These are phyloP conservation scores for Amphipoea oculea DNA, from an alignment of 2,888 invertebrate species.

Conservation along the genomic window DNA sequence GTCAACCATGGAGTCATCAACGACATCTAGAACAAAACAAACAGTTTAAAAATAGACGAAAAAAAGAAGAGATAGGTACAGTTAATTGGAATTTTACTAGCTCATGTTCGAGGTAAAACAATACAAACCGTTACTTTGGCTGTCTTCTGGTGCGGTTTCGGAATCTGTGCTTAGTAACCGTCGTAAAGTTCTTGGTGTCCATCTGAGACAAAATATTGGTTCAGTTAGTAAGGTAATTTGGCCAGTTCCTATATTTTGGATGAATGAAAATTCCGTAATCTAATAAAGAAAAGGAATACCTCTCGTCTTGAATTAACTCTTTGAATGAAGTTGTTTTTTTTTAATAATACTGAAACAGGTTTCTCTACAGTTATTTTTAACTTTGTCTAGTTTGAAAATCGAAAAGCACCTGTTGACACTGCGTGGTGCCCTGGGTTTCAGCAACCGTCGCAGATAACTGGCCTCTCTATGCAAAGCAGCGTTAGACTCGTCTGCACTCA, in stretches of 20 bases:
- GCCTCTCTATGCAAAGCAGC: conserved; percentile 79
- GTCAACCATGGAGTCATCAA: conserved; percentile 73
- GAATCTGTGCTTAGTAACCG: conserved; percentile 83
- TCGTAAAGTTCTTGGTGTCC: conserved; percentile 83
- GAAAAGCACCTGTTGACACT: conserved; percentile 77
- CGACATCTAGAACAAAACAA: conserved; percentile 60
- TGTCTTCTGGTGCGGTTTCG: conserved; percentile 75
- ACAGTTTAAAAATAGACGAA: not conserved
- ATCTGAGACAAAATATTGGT: conserved; percentile 71
- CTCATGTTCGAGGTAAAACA: not conserved
- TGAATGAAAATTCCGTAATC: not conserved
- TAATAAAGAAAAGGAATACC: not conserved
- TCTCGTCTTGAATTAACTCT: not conserved
- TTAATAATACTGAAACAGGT: not conserved
- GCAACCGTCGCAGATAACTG: conserved; percentile 77
- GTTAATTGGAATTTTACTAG: not conserved
- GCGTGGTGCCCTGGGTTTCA: conserved; percentile 76
- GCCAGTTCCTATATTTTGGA: not conserved
- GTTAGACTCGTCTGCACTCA: conserved; percentile 84
- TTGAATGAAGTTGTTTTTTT: not conserved
- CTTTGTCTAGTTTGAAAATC: not conserved
- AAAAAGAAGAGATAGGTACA: not conserved
- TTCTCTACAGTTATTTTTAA: not conserved
- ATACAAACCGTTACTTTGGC: conserved; percentile 74
- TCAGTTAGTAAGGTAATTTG: not conserved